phyloP scores from a whole-genome alignment of 1,140 invertebrate genomes.

The Parasteatoda tepidariorum region DNA sequence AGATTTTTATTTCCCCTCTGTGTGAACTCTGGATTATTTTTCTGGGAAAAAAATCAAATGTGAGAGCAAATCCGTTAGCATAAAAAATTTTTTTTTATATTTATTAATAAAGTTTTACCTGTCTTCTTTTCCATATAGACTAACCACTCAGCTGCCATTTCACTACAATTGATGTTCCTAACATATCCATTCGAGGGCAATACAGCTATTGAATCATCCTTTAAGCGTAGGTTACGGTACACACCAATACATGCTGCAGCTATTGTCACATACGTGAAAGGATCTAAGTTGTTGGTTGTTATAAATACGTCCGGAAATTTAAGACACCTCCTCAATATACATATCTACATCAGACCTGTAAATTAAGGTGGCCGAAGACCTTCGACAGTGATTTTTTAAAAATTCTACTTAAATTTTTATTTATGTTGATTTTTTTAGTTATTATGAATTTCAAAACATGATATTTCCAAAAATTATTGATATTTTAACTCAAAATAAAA shows the following conservation, averaged over 20 bases:
- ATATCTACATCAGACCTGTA: too few relatives aligned
- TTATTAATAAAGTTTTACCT: too few relatives aligned
- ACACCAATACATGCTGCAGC: neutral
- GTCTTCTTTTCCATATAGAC: neutral
- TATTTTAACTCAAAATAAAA: too few relatives aligned
- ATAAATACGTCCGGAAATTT: neutral
- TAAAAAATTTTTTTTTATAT: neutral
- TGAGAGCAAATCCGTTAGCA: neutral
- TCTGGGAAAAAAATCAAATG: too few relatives aligned
- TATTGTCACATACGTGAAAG: neutral
- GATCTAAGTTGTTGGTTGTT: neutral
- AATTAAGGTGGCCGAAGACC: too few relatives aligned
- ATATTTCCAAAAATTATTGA: too few relatives aligned
- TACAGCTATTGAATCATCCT: neutral
- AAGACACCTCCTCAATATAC: too few relatives aligned
- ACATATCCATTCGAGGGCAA: neutral
- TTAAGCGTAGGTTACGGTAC: neutral
- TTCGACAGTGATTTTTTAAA: too few relatives aligned
- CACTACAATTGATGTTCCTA: neutral
- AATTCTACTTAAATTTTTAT: too few relatives aligned
- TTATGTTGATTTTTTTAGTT: too few relatives aligned
- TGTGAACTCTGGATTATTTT: too few relatives aligned
- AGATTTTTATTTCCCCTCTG: neutral
- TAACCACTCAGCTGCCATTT: neutral
- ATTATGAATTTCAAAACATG: too few relatives aligned